Evolutionary conservation across 1,140 invertebrate genomes (phyloP), one percentile per base, ranked within the genome.

Genomic region (Drosophila cardini): DNA sequence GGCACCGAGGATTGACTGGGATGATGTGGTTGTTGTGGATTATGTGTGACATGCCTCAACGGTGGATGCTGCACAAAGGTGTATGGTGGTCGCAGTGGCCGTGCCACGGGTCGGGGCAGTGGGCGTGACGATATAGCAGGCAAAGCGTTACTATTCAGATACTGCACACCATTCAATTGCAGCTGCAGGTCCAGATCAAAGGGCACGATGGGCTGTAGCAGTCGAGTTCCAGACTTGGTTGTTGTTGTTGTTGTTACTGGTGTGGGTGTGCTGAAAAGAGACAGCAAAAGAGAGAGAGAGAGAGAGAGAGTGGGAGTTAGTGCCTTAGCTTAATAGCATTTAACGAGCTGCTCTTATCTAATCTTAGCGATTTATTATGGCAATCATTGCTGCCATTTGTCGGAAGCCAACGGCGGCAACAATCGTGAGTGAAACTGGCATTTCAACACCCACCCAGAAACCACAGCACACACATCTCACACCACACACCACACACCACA

Each of bases 331-430:
- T 65, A 56, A 50, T 50, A 26, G 60, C n/a, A 13, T 48, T 72
- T 77, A 74, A 62, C 26, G 34, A 75, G 70, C 30, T 65, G 68
- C 60, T 64, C 52, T 67, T 78, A 77, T 74, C 72, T 75, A 75
- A 75, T 75, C 72, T 42, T 11, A 30, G 57, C 67, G 46, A 58
- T 64, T 74, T 70, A 74, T 70, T 74, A 70, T 70, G 58, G 72
- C 72, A 74, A 74, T 74, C 67, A 43, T 34, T 62, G 58, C 30
- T 58, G 68, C 46, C 69, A 89, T 87, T 86, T 86, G 83, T 87
- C 83, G 83, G 83, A 87, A 87, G 83, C 81, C 73, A 84, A 83
- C 67, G 70, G 75, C 60, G 52, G 58, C 67, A 60, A 61, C 53
- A 69, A 58, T 78, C 76, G 76, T 78, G 76, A 86, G 83, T 77